Evolutionary conservation across 2,797 vertebrate species (phyloP).

Genomic region (Steatocranus sp.): DNA sequence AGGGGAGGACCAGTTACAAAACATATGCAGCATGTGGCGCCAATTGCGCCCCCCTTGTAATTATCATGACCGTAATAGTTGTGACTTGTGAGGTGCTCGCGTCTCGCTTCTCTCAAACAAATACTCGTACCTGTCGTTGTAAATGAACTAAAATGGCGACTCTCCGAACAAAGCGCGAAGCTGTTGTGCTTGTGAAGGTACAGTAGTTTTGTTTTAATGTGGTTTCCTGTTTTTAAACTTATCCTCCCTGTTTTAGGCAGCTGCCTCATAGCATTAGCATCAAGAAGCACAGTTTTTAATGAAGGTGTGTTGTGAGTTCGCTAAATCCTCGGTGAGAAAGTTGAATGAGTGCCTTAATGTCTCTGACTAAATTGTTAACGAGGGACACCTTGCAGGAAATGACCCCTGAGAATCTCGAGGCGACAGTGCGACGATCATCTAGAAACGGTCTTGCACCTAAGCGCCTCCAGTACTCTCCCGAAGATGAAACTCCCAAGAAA

Average conservation of each 20-base stretch:
- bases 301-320: neutral
- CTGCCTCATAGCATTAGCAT: neutral
- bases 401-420: neutral
- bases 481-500: neutral
- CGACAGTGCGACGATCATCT: neutral
- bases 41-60: neutral
- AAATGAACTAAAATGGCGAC: slow-evolving; percentile 1
- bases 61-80: rapidly evolving
- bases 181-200: neutral
- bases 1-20: slow-evolving; percentile 37
- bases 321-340: neutral
- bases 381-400: slow-evolving; percentile 8
- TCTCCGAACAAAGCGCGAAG: neutral
- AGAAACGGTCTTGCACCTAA: neutral
- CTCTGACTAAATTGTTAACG: neutral
- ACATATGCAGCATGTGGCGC: slow-evolving; percentile 34
- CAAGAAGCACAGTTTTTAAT: neutral
- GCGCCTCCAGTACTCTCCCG: slow-evolving; percentile 16
- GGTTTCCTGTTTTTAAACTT: neutral
- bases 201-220: neutral
- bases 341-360: neutral
- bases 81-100: neutral
- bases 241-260: neutral
- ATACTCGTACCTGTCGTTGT: rapidly evolving
- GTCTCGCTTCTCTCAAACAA: rapidly evolving